Conservation (phyloP, 2,113 vertebrate genomes). For the Nettapus auritus region DNA sequence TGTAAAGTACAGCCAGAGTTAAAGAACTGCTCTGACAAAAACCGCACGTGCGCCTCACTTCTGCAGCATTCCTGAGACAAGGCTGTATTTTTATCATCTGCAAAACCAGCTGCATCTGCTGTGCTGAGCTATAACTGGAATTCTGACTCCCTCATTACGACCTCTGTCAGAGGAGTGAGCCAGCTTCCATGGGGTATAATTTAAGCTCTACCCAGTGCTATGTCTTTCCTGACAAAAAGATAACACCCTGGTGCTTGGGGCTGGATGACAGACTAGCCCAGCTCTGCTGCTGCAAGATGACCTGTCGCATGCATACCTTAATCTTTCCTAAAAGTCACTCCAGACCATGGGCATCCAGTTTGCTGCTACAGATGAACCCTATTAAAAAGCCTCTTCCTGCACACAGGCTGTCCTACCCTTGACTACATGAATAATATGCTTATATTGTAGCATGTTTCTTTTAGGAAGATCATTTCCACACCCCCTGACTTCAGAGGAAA, state of each 20-base stretch:
- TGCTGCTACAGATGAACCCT: background rate
- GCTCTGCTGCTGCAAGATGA: background rate
- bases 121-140: slow-evolving; percentile 62
- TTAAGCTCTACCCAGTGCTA: slow-evolving; percentile 50
- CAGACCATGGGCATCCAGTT: background rate
- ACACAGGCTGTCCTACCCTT: background rate
- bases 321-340: background rate
- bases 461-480: background rate
- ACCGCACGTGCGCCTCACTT: background rate
- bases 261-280: background rate
- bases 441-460: background rate
- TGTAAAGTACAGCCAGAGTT: slow-evolving; percentile 49
- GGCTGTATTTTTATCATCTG: slow-evolving; percentile 68
- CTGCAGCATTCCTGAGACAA: slow-evolving; percentile 67
- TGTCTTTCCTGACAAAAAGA: slow-evolving; percentile 36
- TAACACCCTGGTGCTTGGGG: slow-evolving; percentile 39
- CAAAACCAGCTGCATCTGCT: slow-evolving; percentile 63
- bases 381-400: background rate
- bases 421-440: background rate
- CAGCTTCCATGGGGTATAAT: slow-evolving; percentile 57
- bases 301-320: background rate
- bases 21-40: slow-evolving; percentile 20
- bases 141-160: slow-evolving; percentile 55
- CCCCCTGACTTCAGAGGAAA: background rate
- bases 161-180: background rate